These are phyloP conservation scores for Sebastes taczanowskii DNA, from an alignment of 2,797 vertebrate species.

Conservation along the genomic window DNA sequence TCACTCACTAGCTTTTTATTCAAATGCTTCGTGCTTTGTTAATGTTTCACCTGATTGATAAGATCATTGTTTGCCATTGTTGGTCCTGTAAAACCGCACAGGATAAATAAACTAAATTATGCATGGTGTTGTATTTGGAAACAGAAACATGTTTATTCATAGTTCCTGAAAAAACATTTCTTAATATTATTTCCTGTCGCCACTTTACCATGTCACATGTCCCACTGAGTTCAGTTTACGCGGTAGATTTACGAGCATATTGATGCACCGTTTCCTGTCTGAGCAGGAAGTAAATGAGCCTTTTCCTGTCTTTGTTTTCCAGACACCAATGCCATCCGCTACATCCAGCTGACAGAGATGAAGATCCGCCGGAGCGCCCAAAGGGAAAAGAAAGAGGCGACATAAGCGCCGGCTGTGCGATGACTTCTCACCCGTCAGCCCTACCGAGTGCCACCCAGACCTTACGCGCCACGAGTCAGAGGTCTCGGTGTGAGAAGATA, in stretches of 20 bases:
- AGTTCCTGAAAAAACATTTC: background rate
- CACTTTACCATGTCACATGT: background rate
- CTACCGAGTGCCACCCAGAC: slow-evolving; percentile 57
- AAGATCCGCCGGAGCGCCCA: slow-evolving; percentile 95
- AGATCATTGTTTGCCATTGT: background rate
- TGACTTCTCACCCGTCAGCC: slow-evolving; percentile 31
- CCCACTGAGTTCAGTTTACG: background rate
- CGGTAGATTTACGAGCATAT: slow-evolving; percentile 26
- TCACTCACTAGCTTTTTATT: background rate
- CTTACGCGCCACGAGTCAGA: slow-evolving; percentile 36
- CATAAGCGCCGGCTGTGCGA: slow-evolving; percentile 76
- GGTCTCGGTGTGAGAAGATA: slow-evolving; percentile 46
- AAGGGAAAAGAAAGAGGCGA: slow-evolving; percentile 93
- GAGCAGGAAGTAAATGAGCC: slow-evolving; percentile 45
- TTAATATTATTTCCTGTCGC: background rate
- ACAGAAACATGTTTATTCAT: background rate
- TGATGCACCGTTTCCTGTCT: slow-evolving; percentile 36
- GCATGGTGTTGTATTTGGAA: background rate
- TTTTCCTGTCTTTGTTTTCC: slow-evolving; percentile 69
- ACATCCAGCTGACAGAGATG: slow-evolving; percentile 99
- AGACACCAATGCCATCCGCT: slow-evolving; percentile 99
- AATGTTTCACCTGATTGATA: background rate
- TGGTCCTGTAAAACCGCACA: background rate
- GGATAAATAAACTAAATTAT: background rate
- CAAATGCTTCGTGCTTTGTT: background rate